Conservation (phyloP, 92 coral and sea anemone species). For the Micromussa lordhowensis region DNA sequence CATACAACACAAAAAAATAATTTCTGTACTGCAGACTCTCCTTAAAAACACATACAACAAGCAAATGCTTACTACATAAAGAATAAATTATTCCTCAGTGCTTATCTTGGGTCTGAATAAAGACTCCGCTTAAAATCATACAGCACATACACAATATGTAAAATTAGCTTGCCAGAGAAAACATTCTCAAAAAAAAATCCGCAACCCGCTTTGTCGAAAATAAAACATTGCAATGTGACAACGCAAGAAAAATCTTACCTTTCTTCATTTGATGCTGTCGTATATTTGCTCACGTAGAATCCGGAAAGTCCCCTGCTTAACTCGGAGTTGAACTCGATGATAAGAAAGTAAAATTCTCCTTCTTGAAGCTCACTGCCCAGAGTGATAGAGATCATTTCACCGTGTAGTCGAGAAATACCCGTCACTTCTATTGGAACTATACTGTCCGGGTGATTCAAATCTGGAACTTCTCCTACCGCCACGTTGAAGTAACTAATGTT, state of each 20-base stretch:
- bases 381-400: constrained; percentile 69
- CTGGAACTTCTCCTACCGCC: constrained; percentile 24
- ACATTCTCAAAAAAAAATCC: too few species aligned
- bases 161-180: too few species aligned
- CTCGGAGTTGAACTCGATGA: constrained; percentile 61
- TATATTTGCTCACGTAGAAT: constrained; percentile 89
- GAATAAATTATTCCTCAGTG: not conserved
- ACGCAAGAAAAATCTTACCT: constrained; percentile 58
- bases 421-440: constrained; percentile 3
- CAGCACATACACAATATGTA: not conserved
- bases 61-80: not conserved
- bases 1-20: not conserved
- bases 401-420: constrained; percentile 28
- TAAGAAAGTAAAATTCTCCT: constrained; percentile 57
- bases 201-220: too few species aligned
- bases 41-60: not conserved
- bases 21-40: not conserved
- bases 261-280: constrained; percentile 63
- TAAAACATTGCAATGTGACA: not conserved
- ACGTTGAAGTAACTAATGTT: constrained; percentile 40
- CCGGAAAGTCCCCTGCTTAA: constrained; percentile 80
- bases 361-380: constrained; percentile 54
- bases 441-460: not conserved
- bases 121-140: not conserved
- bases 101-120: not conserved